phyloP scores from a whole-genome alignment of 2,113 vertebrate genomes.

The Malurus cyaneus region DNA sequence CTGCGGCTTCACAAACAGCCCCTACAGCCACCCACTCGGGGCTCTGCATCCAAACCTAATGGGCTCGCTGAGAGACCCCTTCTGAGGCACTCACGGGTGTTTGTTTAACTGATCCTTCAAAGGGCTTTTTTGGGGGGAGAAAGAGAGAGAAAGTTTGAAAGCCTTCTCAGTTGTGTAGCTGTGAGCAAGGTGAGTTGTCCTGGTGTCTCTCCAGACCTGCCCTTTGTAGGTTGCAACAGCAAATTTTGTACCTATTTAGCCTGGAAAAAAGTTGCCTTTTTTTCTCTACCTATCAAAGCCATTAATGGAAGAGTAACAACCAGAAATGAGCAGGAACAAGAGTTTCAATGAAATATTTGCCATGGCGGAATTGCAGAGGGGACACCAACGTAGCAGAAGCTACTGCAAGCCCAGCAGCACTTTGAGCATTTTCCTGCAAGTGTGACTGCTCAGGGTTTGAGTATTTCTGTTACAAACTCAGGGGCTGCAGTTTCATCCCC shows the following conservation, averaged over 20 bases:
- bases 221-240: background rate
- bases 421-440: background rate
- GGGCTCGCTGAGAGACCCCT: background rate
- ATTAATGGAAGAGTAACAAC: rapidly evolving
- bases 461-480: background rate
- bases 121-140: background rate
- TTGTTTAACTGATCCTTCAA: constrained; percentile 8
- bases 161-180: background rate
- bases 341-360: background rate
- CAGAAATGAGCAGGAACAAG: background rate
- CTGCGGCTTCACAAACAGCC: constrained; percentile 67
- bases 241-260: background rate
- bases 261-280: background rate
- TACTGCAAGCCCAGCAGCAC: background rate
- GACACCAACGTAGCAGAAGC: background rate
- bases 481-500: background rate
- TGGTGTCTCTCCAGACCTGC: background rate
- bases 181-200: background rate
- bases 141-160: background rate
- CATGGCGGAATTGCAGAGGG: background rate
- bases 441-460: background rate
- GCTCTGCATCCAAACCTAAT: constrained; percentile 38
- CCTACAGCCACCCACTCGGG: background rate
- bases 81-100: background rate
- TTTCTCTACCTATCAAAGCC: background rate